phyloP scores from a whole-genome alignment of 1,140 invertebrate genomes.

The Aricia agestis region DNA sequence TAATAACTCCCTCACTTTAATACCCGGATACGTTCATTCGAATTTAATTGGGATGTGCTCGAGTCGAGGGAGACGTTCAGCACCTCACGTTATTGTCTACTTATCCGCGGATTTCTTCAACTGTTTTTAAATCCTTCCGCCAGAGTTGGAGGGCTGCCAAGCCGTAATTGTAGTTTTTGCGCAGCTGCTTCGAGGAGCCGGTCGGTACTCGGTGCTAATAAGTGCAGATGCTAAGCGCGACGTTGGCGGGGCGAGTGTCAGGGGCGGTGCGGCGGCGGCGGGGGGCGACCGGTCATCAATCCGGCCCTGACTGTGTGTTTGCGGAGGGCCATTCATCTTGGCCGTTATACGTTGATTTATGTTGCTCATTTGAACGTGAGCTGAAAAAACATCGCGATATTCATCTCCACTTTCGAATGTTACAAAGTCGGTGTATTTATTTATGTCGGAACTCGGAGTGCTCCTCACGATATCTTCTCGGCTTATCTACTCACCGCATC shows the following conservation, averaged over 20 bases:
- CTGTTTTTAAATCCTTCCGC: background rate
- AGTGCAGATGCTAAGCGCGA: slow-evolving; percentile 2
- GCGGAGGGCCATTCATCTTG: slow-evolving; percentile 16
- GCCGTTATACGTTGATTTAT: slow-evolving; percentile 1
- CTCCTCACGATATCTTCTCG: background rate
- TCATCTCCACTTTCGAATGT: background rate
- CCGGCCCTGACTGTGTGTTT: background rate
- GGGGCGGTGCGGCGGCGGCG: background rate
- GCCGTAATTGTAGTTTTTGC: background rate
- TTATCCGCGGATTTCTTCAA: background rate
- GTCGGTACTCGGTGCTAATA: background rate
- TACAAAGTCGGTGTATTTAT: background rate
- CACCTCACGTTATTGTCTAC: too few species aligned
- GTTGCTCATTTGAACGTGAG: slow-evolving; percentile 2
- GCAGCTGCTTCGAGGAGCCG: background rate
- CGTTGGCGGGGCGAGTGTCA: background rate
- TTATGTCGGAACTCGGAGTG: background rate
- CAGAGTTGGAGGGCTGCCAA: background rate
- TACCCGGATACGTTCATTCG: too few species aligned
- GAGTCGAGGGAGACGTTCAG: too few species aligned
- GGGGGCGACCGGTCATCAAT: slow-evolving; percentile 1
- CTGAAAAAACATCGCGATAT: background rate
- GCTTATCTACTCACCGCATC: background rate
- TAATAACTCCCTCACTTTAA: too few species aligned
- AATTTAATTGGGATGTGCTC: too few species aligned